These are phyloP conservation scores for Aldabrachelys gigantea DNA, from an alignment of 2,113 vertebrate species.

Conservation along the genomic window DNA sequence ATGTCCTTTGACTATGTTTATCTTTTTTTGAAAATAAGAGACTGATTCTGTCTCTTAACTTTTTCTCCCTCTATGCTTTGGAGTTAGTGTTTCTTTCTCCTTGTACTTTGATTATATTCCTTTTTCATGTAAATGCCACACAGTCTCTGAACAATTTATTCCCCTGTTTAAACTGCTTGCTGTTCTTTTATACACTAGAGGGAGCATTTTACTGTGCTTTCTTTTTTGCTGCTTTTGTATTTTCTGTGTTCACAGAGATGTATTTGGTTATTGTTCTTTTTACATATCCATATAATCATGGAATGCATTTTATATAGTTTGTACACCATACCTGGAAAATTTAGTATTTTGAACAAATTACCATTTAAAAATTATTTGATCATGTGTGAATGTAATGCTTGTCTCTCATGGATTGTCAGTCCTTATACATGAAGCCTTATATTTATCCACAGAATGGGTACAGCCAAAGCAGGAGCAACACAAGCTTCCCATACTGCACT, in stretches of 20 bases:
- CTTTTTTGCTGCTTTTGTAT: neutral
- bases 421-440: neutral
- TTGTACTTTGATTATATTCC: neutral
- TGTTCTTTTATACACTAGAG: neutral
- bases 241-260: neutral
- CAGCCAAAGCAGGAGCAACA: neutral
- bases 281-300: neutral
- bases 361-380: neutral
- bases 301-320: neutral
- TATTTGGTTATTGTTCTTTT: neutral
- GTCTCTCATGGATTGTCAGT: neutral
- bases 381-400: neutral
- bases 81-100: neutral
- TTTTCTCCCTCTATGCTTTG: neutral
- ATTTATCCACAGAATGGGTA: neutral
- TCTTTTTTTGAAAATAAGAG: neutral
- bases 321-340: neutral
- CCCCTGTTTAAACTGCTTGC: neutral
- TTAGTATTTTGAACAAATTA: neutral
- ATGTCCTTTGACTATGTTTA: neutral
- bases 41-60: neutral
- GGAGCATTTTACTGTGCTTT: slow-evolving; percentile 3
- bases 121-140: neutral
- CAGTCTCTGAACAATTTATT: neutral
- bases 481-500: neutral